These are phyloP conservation scores for Scolopax mira DNA, from an alignment of 2,113 vertebrate species.

Conservation along the genomic window DNA sequence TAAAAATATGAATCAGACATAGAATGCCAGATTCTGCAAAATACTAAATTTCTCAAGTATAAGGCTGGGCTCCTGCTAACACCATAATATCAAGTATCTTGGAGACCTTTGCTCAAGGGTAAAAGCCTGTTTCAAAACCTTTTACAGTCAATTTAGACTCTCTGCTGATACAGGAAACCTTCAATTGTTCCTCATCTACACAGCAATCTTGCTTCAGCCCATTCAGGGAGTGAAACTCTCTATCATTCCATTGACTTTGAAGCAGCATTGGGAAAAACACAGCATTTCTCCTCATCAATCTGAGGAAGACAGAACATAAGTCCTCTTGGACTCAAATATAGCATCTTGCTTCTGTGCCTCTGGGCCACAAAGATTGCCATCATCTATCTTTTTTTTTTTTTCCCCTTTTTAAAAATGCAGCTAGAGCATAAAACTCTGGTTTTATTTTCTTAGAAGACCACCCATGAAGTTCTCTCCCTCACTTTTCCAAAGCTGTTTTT, in stretches of 20 bases:
- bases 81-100: not conserved
- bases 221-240: not conserved
- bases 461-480: not conserved
- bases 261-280: not conserved
- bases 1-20: not conserved
- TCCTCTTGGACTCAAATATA: not conserved
- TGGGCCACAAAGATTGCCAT: not conserved
- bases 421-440: not conserved
- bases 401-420: not conserved
- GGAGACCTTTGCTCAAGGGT: not conserved
- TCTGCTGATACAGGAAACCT: not conserved
- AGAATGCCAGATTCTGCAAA: not conserved
- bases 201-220: not conserved
- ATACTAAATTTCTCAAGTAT: not conserved
- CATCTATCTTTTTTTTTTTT: rapidly evolving
- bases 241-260: not conserved
- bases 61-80: not conserved
- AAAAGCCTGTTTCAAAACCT: not conserved
- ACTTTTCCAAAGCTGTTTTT: conserved; percentile 38
- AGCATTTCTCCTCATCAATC: not conserved
- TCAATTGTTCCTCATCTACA: not conserved
- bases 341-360: not conserved
- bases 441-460: conserved; percentile 1
- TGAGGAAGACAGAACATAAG: not conserved
- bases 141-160: not conserved